phyloP scores from a whole-genome alignment of 1,140 invertebrate genomes.

The Temnothorax nylanderi region DNA sequence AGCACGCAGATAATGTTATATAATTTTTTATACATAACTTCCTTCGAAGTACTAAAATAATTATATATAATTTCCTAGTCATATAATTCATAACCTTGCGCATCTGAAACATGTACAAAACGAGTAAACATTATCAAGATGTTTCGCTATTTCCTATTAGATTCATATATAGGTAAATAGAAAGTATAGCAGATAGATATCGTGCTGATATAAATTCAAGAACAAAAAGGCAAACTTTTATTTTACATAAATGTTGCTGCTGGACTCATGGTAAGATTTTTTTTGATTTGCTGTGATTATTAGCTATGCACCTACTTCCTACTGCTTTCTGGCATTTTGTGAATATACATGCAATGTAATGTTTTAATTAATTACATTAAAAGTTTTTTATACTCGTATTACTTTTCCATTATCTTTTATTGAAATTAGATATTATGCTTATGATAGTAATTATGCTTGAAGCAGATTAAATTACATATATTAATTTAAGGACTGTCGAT shows the following conservation, averaged over 20 bases:
- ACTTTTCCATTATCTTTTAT: not conserved
- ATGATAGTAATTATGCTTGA: too few relatives aligned
- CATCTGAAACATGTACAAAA: not conserved
- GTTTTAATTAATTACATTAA: not conserved
- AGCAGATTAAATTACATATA: too few relatives aligned
- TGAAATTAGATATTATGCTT: not conserved
- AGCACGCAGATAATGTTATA: not conserved
- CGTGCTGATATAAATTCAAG: too few relatives aligned
- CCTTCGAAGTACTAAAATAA: not conserved
- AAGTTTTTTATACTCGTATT: not conserved
- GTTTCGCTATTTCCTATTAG: too few relatives aligned
- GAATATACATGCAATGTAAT: not conserved
- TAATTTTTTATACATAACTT: too few relatives aligned
- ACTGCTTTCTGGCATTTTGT: not conserved
- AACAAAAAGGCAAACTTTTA: too few relatives aligned
- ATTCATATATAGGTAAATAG: too few relatives aligned
- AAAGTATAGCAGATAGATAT: too few relatives aligned
- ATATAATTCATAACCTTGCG: not conserved
- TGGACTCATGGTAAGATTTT: too few relatives aligned
- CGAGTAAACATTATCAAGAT: too few relatives aligned
- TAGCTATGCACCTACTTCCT: not conserved
- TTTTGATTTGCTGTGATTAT: not conserved
- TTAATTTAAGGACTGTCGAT: too few relatives aligned
- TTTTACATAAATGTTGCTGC: too few relatives aligned
- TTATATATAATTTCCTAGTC: slow-evolving; percentile 1